Conservation (phyloP, 2,888 invertebrate genomes). For the Mesorhabditis spiculigera region DNA sequence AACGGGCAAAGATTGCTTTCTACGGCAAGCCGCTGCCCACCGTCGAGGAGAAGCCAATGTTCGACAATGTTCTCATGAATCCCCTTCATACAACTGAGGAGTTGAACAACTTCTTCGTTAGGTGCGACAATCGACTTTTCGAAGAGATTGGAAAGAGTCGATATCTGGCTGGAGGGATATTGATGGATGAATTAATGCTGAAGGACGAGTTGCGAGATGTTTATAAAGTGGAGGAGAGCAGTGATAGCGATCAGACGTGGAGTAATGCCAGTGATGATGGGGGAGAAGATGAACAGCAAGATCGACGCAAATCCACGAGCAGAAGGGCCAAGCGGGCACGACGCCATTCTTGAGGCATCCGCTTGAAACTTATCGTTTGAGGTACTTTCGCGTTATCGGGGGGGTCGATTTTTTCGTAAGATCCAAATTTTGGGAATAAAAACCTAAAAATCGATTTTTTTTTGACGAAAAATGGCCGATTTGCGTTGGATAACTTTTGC, state of each 20-base stretch:
- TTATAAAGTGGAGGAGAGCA: background rate
- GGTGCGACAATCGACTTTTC: conserved; percentile 3
- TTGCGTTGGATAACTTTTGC: too few relatives aligned
- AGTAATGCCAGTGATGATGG: background rate
- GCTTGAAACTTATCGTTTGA: too few relatives aligned
- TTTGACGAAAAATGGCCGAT: too few relatives aligned
- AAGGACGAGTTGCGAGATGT: background rate
- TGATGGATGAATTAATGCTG: background rate
- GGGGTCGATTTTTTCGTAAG: too few relatives aligned
- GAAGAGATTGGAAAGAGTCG: background rate
- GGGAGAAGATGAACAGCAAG: too few relatives aligned
- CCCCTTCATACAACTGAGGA: background rate
- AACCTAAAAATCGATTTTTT: too few relatives aligned
- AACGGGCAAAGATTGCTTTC: background rate
- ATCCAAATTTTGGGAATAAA: too few relatives aligned
- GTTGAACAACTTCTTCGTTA: background rate
- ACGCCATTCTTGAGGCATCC: too few relatives aligned
- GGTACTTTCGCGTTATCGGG: too few relatives aligned
- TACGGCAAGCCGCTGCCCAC: background rate
- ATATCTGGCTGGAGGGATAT: background rate
- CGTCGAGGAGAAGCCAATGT: background rate
- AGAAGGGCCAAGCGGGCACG: too few relatives aligned
- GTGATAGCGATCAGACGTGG: background rate
- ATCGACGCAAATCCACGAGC: too few relatives aligned
- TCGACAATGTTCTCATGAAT: background rate